Base-by-base conservation (phyloP, 2,113 vertebrate species). In the Corythornis cristatus region DNA sequence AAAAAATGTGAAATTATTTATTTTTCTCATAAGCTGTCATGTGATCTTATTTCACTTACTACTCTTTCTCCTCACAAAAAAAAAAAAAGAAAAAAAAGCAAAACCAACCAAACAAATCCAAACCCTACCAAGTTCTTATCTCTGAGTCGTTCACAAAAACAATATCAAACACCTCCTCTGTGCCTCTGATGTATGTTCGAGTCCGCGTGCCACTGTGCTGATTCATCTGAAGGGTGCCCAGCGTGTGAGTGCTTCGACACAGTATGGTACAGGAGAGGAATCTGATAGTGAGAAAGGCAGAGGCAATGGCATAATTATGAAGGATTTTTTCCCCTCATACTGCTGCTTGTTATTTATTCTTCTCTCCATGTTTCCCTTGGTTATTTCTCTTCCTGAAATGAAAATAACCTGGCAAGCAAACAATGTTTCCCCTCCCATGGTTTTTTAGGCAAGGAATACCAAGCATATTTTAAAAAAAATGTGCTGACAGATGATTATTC, bases 351-450 rank as follows among this genome's bases (percentile, higher is more conserved):
- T 96, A 93, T 94, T 96, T 96, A 82, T 93, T 79, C 87, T 81
- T 75, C 46, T 92, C 72, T 76, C 90, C 85, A 84, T 91, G 61
- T 93, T 93, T 90, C 86, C 76, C 88, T 74, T 35, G 72, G 82
- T 86, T 97, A 93, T 97, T 91, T 86, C 88, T 84, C 86, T 95
- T 88, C 58, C 67, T 56, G 70, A 96, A 97, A 95, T 93, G 91
- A 96, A 85, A 95, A 96, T 86, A 95, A 92, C 85, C 91, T 75
- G 83, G 92, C 94, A 97, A 96, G 93, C 94, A 97, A 96, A 93
- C 93, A 90, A 65, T 93, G 93, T 94, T 96, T 95, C 80, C 79
- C 66, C 81, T 93, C 80, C 74, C 77, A 81, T 91, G 11, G 2
- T 73, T 94, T 93, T 57, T 83, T 70, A 89, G 94, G 91, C 78